phyloP scores from a whole-genome alignment of 2,113 vertebrate species.

The Naja naja region DNA sequence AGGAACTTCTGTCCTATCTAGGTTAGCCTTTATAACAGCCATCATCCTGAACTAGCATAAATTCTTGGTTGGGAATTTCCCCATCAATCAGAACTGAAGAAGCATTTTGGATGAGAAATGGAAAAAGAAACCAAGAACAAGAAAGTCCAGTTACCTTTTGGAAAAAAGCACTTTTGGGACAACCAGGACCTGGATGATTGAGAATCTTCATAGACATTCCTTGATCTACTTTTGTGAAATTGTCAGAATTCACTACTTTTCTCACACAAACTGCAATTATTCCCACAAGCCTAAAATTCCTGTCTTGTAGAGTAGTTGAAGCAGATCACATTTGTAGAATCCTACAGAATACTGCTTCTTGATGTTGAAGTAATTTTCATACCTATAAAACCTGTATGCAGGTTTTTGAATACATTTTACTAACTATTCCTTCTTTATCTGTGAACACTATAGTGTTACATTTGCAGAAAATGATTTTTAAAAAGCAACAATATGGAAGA shows the following conservation, averaged over 20 bases:
- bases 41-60: not conserved
- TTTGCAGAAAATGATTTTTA: not conserved
- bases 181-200: not conserved
- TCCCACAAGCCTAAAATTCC: slow-evolving; percentile 13
- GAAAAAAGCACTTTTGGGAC: not conserved
- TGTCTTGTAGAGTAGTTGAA: not conserved
- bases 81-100: not conserved
- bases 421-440: not conserved
- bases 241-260: not conserved
- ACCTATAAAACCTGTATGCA: not conserved
- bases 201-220: not conserved
- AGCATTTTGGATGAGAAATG: not conserved
- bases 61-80: not conserved
- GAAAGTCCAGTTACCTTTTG: not conserved
- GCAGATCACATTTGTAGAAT: not conserved
- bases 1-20: not conserved
- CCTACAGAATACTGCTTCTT: not conserved
- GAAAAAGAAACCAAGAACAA: not conserved
- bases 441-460: not conserved
- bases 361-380: slow-evolving; percentile 9
- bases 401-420: slow-evolving; percentile 5
- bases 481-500: not conserved
- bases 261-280: not conserved
- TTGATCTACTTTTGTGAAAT: not conserved
- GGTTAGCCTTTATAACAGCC: not conserved